These are phyloP conservation scores for Uria aalge DNA, from an alignment of 2,113 vertebrate species.

Conservation along the genomic window DNA sequence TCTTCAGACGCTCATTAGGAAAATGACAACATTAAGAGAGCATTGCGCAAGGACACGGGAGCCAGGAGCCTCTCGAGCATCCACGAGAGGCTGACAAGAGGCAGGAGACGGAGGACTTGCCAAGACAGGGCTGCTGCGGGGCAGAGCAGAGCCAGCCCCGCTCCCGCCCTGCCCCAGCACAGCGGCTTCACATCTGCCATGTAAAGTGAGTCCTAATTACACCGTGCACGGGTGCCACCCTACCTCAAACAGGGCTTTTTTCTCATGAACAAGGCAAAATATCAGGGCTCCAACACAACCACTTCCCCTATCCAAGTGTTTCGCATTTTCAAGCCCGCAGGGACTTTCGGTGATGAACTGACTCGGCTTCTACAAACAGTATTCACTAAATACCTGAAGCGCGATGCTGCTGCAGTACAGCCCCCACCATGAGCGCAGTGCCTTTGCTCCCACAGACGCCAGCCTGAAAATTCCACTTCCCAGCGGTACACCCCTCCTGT, in stretches of 20 bases:
- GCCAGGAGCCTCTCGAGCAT: not conserved
- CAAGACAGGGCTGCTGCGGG: not conserved
- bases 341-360: not conserved
- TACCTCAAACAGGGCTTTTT: not conserved
- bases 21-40: not conserved
- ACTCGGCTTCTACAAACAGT: not conserved
- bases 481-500: not conserved
- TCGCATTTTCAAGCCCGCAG: rapidly evolving
- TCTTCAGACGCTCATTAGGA: not conserved
- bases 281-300: not conserved
- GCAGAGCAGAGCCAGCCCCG: not conserved
- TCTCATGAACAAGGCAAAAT: not conserved
- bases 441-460: not conserved
- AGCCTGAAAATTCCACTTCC: not conserved
- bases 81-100: not conserved
- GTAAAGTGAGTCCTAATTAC: not conserved
- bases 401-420: rapidly evolving
- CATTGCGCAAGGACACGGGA: not conserved
- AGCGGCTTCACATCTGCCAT: not conserved
- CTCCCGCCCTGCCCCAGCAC: not conserved
- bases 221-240: rapidly evolving
- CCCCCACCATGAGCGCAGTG: rapidly evolving
- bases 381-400: not conserved
- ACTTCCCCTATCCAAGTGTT: not conserved
- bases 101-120: not conserved